Percentiles rank a stretch among this genome's conserved stretches.
These are phyloP conservation scores for Atherix ibis DNA, from an alignment of 2,888 invertebrate genomes.

Conservation along the genomic window DNA sequence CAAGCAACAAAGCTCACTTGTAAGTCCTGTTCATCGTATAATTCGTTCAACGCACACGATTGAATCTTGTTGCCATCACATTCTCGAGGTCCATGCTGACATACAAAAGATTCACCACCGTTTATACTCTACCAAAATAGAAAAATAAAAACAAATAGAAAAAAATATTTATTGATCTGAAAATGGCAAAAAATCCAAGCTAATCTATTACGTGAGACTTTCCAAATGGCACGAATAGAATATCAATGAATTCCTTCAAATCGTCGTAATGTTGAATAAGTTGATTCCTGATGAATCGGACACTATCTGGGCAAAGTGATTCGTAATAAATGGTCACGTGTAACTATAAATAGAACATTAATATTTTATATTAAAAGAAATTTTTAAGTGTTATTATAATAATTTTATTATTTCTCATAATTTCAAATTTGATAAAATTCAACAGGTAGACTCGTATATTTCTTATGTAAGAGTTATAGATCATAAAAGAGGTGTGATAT, in stretches of 20 bases:
- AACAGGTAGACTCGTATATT: no score
- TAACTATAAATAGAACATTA: constrained; percentile 32
- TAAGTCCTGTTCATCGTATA: constrained; percentile 24
- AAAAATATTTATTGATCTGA: background rate
- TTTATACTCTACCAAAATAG: constrained; percentile 17
- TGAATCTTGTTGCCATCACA: constrained; percentile 46
- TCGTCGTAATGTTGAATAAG: constrained; percentile 48
- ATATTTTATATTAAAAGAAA: no score
- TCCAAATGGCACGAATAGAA: constrained; percentile 55
- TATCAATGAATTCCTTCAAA: constrained; percentile 43
- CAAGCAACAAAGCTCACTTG: constrained; percentile 37
- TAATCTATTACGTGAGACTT: constrained; percentile 42
- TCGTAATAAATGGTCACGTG: constrained; percentile 59
- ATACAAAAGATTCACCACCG: constrained; percentile 35
- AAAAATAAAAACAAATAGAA: background rate
- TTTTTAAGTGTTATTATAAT: no score
- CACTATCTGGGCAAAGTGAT: constrained; percentile 58
- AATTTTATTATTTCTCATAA: no score
- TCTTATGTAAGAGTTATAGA: no score
- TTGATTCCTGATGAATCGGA: constrained; percentile 49
- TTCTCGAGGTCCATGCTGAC: constrained; percentile 47
- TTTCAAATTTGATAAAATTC: no score
- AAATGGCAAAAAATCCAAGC: constrained; percentile 43
- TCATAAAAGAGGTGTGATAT: no score
- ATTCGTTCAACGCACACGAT: constrained; percentile 38